Evolutionary conservation across 2,888 invertebrate genomes (phyloP).

Genomic region (Limnephilus rhombicus): DNA sequence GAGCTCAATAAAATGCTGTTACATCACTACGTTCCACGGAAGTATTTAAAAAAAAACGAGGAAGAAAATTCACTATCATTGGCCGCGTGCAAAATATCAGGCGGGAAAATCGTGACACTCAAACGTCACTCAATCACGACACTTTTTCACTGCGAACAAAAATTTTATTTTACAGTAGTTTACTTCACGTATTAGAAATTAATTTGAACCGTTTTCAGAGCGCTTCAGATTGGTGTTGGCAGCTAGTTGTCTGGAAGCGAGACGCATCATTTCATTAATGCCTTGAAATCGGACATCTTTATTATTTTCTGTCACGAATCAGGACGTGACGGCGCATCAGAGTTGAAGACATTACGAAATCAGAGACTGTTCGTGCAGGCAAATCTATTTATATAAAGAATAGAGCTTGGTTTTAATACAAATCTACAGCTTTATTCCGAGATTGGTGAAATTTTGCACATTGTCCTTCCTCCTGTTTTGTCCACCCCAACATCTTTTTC

Average conservation of each 20-base stretch:
- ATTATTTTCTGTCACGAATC: conserved; percentile 31
- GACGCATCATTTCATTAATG: not conserved
- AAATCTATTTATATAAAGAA: not conserved
- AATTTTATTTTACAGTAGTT: not conserved
- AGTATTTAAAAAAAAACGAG: conserved; percentile 15
- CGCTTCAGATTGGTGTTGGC: conserved; percentile 6
- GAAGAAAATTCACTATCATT: conserved; percentile 34
- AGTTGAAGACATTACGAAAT: not conserved
- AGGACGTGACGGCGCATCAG: conserved; percentile 30
- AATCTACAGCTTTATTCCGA: too few species aligned
- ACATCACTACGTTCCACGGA: conserved; percentile 6
- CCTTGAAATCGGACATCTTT: conserved; percentile 16
- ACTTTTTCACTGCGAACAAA: conserved; percentile 10
- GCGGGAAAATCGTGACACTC: conserved; percentile 18
- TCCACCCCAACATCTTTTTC: too few species aligned
- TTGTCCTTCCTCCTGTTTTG: too few species aligned
- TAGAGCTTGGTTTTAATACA: too few species aligned
- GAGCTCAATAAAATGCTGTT: not conserved
- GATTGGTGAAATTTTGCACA: too few species aligned
- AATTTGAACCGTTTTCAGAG: not conserved
- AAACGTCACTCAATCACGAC: not conserved
- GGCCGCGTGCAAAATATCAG: conserved; percentile 24
- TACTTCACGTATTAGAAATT: not conserved
- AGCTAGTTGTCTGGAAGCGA: not conserved
- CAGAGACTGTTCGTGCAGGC: conserved; percentile 16